Percentiles rank a stretch among this genome's conserved stretches.
Conservation (phyloP, 2,888 invertebrate species). For the Diplolepis rosae region DNA sequence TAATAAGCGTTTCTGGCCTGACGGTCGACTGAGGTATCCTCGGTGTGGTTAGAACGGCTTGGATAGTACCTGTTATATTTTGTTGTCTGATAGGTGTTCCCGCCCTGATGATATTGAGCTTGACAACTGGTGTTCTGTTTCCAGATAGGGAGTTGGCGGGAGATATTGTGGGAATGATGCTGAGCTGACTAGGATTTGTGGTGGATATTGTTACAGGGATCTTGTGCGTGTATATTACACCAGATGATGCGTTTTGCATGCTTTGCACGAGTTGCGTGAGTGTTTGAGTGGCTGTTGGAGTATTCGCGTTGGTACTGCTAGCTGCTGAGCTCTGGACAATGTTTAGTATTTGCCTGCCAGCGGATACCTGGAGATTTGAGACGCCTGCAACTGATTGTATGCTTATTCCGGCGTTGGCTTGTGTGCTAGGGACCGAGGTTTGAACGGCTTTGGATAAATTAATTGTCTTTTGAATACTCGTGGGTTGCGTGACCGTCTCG, state of each 20-base stretch:
- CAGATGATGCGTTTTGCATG: constrained; percentile 71
- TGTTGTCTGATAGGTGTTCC: constrained; percentile 62
- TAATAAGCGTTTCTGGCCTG: constrained; percentile 57
- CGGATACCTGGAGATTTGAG: constrained; percentile 62
- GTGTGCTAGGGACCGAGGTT: constrained; percentile 64
- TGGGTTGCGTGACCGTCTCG: constrained; percentile 53
- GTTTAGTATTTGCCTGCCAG: constrained; percentile 65
- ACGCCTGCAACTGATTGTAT: constrained; percentile 66
- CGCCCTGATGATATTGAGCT: constrained; percentile 69
- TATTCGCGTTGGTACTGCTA: constrained; percentile 50
- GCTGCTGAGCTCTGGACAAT: constrained; percentile 65
- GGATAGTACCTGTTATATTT: constrained; percentile 63
- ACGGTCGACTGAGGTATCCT: constrained; percentile 74
- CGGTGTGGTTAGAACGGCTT: constrained; percentile 63
- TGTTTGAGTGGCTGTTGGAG: constrained; percentile 60
- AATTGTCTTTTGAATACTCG: constrained; percentile 56
- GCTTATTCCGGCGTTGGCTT: constrained; percentile 57
- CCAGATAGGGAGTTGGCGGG: constrained; percentile 63
- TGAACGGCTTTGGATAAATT: constrained; percentile 73
- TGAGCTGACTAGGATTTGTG: constrained; percentile 68
- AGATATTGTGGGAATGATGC: constrained; percentile 67
- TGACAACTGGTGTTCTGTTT: constrained; percentile 69
- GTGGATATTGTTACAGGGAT: constrained; percentile 78
- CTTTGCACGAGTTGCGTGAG: constrained; percentile 66
- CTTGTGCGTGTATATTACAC: constrained; percentile 84